Evolutionary conservation across 2,797 vertebrate genomes (phyloP).

Genomic region (Muscicapa striata): DNA sequence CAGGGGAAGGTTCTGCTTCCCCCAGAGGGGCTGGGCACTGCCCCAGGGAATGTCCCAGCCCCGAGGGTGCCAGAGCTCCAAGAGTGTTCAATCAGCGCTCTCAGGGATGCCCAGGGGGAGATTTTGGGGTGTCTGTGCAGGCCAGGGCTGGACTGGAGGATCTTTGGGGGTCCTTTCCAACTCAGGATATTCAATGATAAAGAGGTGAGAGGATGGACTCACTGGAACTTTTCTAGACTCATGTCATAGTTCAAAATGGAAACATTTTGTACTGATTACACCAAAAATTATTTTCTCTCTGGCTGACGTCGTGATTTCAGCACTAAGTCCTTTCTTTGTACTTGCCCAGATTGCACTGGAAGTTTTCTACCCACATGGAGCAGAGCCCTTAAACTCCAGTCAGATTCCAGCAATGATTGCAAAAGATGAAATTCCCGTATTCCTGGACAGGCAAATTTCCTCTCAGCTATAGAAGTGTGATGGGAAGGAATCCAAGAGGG

Average conservation of each 20-base stretch:
- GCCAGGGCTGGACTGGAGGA: accelerated
- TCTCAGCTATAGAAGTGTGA: background rate
- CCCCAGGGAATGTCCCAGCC: background rate
- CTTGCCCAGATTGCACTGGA: background rate
- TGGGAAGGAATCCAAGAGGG: background rate
- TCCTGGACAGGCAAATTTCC: background rate
- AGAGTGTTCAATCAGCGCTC: accelerated
- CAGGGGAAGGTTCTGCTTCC: background rate
- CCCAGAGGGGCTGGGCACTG: background rate
- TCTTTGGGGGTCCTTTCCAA: background rate
- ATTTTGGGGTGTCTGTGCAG: background rate
- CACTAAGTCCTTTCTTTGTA: background rate
- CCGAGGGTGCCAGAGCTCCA: background rate
- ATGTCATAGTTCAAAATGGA: accelerated
- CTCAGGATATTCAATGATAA: background rate
- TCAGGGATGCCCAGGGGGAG: background rate
- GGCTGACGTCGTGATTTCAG: accelerated
- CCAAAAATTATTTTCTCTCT: background rate
- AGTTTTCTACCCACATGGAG: background rate
- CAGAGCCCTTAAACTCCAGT: background rate
- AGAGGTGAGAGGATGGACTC: background rate
- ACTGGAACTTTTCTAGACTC: background rate
- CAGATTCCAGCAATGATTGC: background rate
- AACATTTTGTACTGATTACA: background rate
- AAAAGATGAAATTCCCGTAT: background rate